Percentiles rank a stretch among this genome's conserved stretches.
These are phyloP conservation scores for Microhierax caerulescens DNA, from an alignment of 2,797 vertebrate species.

Conservation along the genomic window DNA sequence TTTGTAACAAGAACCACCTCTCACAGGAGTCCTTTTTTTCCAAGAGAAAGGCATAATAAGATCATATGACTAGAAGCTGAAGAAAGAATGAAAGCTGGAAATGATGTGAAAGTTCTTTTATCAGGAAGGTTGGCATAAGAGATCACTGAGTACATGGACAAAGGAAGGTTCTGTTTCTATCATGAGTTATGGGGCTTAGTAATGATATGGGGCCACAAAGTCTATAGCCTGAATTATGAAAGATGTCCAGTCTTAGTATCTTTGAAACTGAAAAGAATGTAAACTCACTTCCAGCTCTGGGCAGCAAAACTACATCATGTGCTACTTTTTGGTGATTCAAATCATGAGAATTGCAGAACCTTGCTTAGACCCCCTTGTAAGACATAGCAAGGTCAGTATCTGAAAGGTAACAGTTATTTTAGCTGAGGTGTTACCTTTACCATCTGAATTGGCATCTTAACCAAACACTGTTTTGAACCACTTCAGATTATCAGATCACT, in stretches of 20 bases:
- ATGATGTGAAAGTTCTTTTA: neutral
- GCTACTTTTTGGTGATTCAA: neutral
- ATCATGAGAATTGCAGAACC: neutral
- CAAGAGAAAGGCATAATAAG: neutral
- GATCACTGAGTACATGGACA: neutral
- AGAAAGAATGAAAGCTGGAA: neutral
- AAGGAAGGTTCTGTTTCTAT: neutral
- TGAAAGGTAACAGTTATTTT: neutral
- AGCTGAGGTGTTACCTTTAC: neutral
- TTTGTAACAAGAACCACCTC: neutral
- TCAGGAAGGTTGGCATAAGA: neutral
- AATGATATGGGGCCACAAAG: neutral
- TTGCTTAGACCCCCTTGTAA: neutral
- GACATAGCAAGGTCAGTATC: neutral
- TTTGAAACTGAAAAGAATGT: neutral
- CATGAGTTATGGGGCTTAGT: neutral
- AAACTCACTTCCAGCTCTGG: neutral
- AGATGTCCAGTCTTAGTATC: neutral
- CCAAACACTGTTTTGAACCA: neutral
- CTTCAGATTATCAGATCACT: neutral
- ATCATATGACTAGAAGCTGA: neutral
- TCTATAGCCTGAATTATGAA: neutral
- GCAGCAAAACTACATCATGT: accelerated
- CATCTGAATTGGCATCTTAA: neutral
- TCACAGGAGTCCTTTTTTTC: neutral